phyloP scores from a whole-genome alignment of 2,797 vertebrate genomes.

The Apogon talboti region DNA sequence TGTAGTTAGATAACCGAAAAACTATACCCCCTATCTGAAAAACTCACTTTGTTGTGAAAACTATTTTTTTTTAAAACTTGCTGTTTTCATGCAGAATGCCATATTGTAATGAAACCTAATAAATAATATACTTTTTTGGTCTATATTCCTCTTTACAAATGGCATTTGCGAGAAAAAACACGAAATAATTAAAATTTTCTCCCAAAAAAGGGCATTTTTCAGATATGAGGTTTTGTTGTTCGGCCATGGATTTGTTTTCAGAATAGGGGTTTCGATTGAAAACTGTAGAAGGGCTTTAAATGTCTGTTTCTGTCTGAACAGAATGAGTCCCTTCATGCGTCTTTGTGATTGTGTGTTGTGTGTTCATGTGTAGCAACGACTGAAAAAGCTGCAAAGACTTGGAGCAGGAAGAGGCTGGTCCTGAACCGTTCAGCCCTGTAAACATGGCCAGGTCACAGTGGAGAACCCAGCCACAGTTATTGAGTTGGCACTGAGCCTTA shows the following conservation, averaged over 20 bases:
- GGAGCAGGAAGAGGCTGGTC: slow-evolving; percentile 32
- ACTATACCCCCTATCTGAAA: too few species aligned
- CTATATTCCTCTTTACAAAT: too few species aligned
- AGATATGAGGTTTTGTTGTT: too few species aligned
- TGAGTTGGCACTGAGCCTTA: slow-evolving; percentile 21
- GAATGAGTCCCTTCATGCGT: slow-evolving; percentile 27
- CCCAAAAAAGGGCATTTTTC: too few species aligned
- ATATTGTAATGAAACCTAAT: too few species aligned
- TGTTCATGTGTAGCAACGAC: slow-evolving; percentile 29
- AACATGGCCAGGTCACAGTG: slow-evolving; percentile 53
- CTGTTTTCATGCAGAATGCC: too few species aligned
- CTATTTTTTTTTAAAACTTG: too few species aligned
- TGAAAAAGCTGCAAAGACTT: slow-evolving; percentile 7
- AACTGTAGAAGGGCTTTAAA: slow-evolving; percentile 59
- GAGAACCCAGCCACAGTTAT: slow-evolving; percentile 1
- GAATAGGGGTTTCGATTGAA: slow-evolving; percentile 41
- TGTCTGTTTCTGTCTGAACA: slow-evolving; percentile 59
- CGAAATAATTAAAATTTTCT: too few species aligned
- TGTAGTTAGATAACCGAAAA: too few species aligned
- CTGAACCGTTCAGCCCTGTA: slow-evolving; percentile 54
- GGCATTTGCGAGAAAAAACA: too few species aligned
- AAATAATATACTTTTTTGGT: too few species aligned
- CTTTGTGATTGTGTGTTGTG: background rate
- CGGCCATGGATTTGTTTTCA: slow-evolving; percentile 71
- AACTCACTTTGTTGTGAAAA: too few species aligned